Evolutionary conservation across 2,888 invertebrate species (phyloP).

Genomic region (Orthosia gracilis): DNA sequence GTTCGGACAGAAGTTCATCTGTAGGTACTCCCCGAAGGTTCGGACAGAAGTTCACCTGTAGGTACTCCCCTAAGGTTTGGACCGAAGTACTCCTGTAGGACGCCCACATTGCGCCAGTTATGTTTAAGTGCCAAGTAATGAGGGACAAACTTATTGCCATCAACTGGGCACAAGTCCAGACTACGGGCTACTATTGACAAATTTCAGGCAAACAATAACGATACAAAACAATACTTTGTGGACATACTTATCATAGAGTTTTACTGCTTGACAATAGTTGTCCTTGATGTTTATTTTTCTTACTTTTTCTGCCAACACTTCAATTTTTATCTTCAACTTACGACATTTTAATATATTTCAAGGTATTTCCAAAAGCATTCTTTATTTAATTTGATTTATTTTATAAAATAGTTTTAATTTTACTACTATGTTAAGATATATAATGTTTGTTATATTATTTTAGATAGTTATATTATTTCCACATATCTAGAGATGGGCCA

Average conservation of each 20-base stretch:
- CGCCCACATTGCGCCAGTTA: too few species aligned
- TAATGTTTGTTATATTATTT: constrained; percentile 59
- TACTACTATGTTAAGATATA: constrained; percentile 52
- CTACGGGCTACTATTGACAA: too few species aligned
- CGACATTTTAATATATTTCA: constrained; percentile 3
- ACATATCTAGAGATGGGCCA: neutral
- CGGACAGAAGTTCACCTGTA: too few species aligned
- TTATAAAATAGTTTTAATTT: constrained; percentile 40
- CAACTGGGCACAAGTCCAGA: too few species aligned
- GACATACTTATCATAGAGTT: neutral
- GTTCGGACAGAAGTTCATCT: too few species aligned
- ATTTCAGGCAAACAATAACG: too few species aligned
- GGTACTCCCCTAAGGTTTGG: too few species aligned
- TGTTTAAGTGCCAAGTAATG: too few species aligned
- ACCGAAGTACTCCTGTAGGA: too few species aligned
- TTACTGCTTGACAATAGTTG: neutral
- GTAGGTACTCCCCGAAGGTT: too few species aligned
- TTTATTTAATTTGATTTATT: constrained; percentile 24
- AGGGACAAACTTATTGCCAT: too few species aligned
- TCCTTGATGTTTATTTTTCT: constrained; percentile 13
- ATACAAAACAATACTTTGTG: constrained; percentile 6
- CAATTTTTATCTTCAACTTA: neutral
- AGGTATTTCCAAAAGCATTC: constrained; percentile 11
- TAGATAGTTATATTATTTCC: constrained; percentile 55
- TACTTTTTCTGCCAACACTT: neutral